Evolutionary conservation across 2,888 invertebrate species (phyloP).

Genomic region (Lutraria lutraria): DNA sequence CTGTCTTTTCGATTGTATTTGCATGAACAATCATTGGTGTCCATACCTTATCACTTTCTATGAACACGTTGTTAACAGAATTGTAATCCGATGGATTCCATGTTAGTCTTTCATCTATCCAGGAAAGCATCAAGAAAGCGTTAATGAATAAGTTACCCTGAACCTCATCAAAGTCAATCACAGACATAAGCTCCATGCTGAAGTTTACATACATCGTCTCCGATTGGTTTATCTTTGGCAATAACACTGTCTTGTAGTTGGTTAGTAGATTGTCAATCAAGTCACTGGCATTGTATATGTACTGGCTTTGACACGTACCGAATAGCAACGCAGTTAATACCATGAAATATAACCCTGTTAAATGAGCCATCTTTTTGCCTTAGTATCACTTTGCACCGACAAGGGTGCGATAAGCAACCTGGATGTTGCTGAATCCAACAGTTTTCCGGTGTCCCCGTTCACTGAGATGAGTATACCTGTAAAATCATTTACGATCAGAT

Average conservation of each 20-base stretch:
- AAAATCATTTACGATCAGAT: too few relatives aligned
- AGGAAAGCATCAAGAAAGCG: background rate
- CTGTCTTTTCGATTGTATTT: background rate
- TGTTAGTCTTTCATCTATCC: background rate
- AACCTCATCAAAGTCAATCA: background rate
- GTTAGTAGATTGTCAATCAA: background rate
- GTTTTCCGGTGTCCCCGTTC: too few relatives aligned
- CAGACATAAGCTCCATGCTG: background rate
- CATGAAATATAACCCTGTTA: background rate
- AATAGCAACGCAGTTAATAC: background rate
- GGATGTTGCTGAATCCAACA: too few relatives aligned
- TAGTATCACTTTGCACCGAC: background rate
- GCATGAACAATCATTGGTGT: background rate
- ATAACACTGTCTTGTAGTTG: background rate
- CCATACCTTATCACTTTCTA: background rate
- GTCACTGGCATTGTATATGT: slow-evolving; percentile 1
- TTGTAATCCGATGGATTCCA: background rate
- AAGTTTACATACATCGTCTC: background rate
- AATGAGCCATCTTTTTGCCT: background rate
- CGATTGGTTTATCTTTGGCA: background rate
- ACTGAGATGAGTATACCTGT: too few relatives aligned
- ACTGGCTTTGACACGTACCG: background rate
- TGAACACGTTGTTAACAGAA: background rate
- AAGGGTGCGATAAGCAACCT: too few relatives aligned
- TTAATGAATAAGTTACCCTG: background rate